phyloP scores from a whole-genome alignment of 2,113 vertebrate genomes.

The Festucalex cinctus region DNA sequence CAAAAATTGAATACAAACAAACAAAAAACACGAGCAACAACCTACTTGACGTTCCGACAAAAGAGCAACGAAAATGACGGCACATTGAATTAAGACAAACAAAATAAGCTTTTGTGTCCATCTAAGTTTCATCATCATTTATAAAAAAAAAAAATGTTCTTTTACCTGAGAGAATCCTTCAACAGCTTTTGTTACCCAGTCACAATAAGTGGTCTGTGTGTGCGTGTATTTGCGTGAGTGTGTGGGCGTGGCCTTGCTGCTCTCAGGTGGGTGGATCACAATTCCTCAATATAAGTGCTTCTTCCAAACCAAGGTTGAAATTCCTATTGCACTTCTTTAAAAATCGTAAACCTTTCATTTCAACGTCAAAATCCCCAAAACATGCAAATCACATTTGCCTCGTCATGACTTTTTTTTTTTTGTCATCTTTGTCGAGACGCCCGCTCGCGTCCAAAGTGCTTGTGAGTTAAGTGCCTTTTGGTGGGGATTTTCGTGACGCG shows the following conservation, averaged over 20 bases:
- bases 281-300: conserved; percentile 20
- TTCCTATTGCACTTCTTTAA: conserved; percentile 58
- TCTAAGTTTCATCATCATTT: conserved; percentile 74
- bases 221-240: conserved; percentile 13
- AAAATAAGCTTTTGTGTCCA: conserved; percentile 61
- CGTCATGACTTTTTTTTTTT: conserved; percentile 16
- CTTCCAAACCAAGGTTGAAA: conserved; percentile 12
- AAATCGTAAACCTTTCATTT: conserved; percentile 48
- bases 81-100: conserved; percentile 49
- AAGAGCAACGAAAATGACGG: conserved; percentile 24
- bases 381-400: conserved; percentile 38
- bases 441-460: conserved; percentile 57
- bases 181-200: conserved; percentile 73
- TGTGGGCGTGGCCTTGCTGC: conserved; percentile 33
- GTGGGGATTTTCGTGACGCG: conserved; percentile 13
- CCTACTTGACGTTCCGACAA: not conserved
- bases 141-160: conserved; percentile 71
- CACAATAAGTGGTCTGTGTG: conserved; percentile 57
- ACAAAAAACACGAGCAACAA: not conserved
- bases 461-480: conserved; percentile 50
- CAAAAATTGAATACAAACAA: not conserved
- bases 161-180: conserved; percentile 81
- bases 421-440: not conserved
- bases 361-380: not conserved
- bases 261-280: conserved; percentile 46